Evolutionary conservation across 2,888 invertebrate species (phyloP).

Genomic region (Limnephilus lunatus): DNA sequence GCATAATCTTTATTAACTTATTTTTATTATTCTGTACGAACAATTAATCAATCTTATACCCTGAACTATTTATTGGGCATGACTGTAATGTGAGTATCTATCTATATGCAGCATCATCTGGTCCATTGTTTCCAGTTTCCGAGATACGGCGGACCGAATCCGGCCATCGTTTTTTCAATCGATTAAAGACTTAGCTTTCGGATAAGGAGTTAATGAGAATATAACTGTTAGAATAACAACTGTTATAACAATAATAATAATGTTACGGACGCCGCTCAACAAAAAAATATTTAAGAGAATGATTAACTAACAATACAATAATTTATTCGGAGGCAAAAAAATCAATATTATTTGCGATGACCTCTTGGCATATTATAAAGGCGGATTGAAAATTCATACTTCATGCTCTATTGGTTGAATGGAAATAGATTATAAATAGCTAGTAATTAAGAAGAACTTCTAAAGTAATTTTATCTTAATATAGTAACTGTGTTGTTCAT

Average conservation of each 20-base stretch:
- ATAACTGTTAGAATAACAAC: conserved; percentile 45
- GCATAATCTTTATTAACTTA: background rate
- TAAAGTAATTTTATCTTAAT: background rate
- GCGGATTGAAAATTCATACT: conserved; percentile 2
- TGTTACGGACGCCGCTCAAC: conserved; percentile 16
- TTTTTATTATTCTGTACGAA: background rate
- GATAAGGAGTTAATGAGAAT: conserved; percentile 37
- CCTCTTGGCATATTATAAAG: conserved; percentile 11
- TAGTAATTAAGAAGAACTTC: background rate
- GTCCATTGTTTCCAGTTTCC: conserved; percentile 38
- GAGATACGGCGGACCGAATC: conserved; percentile 32
- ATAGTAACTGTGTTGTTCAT: too few relatives aligned
- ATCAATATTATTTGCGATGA: conserved; percentile 31
- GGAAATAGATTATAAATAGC: background rate
- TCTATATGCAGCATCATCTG: conserved; percentile 26
- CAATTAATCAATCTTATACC: background rate
- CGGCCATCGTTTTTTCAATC: conserved; percentile 30
- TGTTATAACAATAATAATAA: conserved; percentile 45
- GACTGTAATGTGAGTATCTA: background rate
- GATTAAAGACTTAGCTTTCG: conserved; percentile 30
- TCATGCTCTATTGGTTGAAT: conserved; percentile 3
- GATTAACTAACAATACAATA: conserved; percentile 32
- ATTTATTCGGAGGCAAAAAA: conserved; percentile 37
- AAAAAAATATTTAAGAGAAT: conserved; percentile 23
- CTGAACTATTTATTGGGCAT: background rate